Evolutionary conservation across 2,888 invertebrate genomes (phyloP).

Genomic region (Labia minor): DNA sequence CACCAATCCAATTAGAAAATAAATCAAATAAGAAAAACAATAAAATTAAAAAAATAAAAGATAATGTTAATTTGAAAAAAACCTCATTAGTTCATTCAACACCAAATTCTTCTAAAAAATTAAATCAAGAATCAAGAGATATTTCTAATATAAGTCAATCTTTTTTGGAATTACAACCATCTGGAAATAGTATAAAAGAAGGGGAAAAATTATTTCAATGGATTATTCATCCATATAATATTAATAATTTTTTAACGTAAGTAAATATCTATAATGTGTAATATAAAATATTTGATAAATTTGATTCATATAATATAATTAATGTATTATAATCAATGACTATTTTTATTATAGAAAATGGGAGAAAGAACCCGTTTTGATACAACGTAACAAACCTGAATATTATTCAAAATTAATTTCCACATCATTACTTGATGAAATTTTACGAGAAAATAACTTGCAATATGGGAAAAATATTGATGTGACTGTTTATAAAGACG

Average conservation of each 20-base stretch:
- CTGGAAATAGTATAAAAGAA: slow-evolving; percentile 46
- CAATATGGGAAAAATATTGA: slow-evolving; percentile 84
- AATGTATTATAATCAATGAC: too few relatives aligned
- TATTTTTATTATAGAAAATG: slow-evolving; percentile 41
- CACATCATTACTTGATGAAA: slow-evolving; percentile 61
- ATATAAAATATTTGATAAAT: too few relatives aligned
- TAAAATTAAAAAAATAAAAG: too few relatives aligned
- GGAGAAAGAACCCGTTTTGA: slow-evolving; percentile 68
- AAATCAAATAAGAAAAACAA: too few relatives aligned
- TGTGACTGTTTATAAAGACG: slow-evolving; percentile 74
- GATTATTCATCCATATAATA: slow-evolving; percentile 56
- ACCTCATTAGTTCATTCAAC: too few relatives aligned
- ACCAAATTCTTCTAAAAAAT: too few relatives aligned
- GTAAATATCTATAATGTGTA: slow-evolving; percentile 24
- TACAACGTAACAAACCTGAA: slow-evolving; percentile 46
- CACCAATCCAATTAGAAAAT: too few relatives aligned
- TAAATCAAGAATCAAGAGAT: too few relatives aligned
- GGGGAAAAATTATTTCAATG: slow-evolving; percentile 56
- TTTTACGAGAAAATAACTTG: slow-evolving; percentile 63
- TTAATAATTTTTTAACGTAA: slow-evolving; percentile 49
- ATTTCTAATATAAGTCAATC: too few relatives aligned
- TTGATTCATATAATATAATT: too few relatives aligned
- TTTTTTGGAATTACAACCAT: too few relatives aligned
- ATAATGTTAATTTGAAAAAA: too few relatives aligned
- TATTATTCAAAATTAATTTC: slow-evolving; percentile 61